A percentile compares a stretch with the other conserved stretches of the same genome.
Evolutionary conservation across 2,113 vertebrate species (phyloP).

Genomic region (Chunga burmeisteri): DNA sequence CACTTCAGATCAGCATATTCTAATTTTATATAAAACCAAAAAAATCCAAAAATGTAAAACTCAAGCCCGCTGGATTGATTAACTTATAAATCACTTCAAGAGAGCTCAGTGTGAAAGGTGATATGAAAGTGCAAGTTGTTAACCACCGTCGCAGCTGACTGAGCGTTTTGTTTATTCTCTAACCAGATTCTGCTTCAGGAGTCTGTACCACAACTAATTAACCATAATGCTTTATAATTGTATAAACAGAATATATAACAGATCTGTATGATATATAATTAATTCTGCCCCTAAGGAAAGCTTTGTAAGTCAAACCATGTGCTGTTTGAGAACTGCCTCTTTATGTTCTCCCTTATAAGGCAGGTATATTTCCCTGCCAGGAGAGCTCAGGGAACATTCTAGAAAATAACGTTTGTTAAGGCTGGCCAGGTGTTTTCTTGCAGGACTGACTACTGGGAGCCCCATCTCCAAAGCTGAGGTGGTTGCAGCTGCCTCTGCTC

Average conservation of each 20-base stretch:
- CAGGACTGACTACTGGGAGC: neutral
- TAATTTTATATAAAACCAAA: neutral
- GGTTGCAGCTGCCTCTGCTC: neutral
- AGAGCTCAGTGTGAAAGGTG: neutral
- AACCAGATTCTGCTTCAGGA: slow-evolving; percentile 39
- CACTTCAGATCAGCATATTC: neutral
- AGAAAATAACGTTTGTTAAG: neutral
- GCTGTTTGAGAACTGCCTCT: slow-evolving; percentile 10
- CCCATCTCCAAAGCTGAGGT: neutral
- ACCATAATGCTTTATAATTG: slow-evolving; percentile 54
- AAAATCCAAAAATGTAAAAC: neutral
- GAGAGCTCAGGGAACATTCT: neutral
- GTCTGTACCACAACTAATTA: slow-evolving; percentile 57
- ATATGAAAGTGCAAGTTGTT: slow-evolving; percentile 25
- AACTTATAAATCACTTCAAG: slow-evolving; percentile 9
- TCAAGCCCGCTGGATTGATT: neutral
- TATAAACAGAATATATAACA: slow-evolving; percentile 50
- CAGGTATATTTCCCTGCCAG: neutral
- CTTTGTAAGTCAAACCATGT: slow-evolving; percentile 24
- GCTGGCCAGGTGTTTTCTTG: neutral
- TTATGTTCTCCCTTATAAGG: neutral
- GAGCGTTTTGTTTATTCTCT: slow-evolving; percentile 23
- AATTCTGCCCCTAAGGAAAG: slow-evolving; percentile 58
- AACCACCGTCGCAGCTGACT: neutral
- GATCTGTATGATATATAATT: slow-evolving; percentile 45